Evolutionary conservation across 1,140 invertebrate species (phyloP).

Genomic region (Epicauta chinensis): DNA sequence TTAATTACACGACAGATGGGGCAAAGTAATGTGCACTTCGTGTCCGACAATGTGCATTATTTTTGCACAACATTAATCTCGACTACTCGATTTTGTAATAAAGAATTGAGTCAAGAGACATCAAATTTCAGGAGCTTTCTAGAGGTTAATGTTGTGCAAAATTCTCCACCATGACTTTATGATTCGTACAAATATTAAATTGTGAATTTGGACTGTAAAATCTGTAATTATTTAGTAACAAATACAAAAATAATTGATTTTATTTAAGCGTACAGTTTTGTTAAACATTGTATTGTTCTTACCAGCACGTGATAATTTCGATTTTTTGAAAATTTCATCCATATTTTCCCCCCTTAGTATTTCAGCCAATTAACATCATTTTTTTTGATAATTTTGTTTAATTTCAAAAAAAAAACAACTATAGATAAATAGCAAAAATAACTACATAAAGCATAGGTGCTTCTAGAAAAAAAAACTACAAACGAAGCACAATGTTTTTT

Average conservation of each 20-base stretch:
- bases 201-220: not conserved
- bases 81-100: no score
- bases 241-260: constrained; percentile 9
- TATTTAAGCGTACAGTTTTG: constrained; percentile 2
- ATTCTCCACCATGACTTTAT: no score
- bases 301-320: constrained; percentile 22
- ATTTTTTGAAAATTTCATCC: constrained; percentile 9
- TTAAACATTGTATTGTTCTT: constrained; percentile 29
- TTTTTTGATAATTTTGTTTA: constrained; percentile 3
- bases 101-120: no score
- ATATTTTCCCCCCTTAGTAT: constrained; percentile 6
- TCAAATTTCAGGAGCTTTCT: no score
- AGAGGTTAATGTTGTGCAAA: no score
- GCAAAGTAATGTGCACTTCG: no score
- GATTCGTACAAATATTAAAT: no score
- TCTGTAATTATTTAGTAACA: not conserved
- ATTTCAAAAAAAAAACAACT: not conserved
- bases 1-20: no score
- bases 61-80: no score
- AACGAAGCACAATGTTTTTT: constrained; percentile 14
- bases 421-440: constrained; percentile 10
- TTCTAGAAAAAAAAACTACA: constrained; percentile 16
- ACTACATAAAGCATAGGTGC: constrained; percentile 4
- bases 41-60: no score
- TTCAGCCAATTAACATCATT: constrained; percentile 7